Evolutionary conservation across 2,797 vertebrate species (phyloP).

Genomic region (Cebuella pygmaea): DNA sequence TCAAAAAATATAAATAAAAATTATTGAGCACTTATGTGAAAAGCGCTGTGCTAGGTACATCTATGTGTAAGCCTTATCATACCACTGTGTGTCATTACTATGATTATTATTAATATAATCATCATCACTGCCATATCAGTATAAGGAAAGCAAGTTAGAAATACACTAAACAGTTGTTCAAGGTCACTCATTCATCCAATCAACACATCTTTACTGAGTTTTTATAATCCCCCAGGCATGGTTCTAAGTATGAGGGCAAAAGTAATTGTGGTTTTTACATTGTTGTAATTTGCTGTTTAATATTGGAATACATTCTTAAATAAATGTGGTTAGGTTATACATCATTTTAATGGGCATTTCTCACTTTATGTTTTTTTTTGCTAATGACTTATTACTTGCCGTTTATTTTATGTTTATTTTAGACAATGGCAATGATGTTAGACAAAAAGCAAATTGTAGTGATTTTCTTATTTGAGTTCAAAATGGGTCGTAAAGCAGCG

Average conservation of each 20-base stretch:
- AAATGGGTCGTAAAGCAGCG: not conserved
- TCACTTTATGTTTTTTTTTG: not conserved
- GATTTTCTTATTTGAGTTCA: not conserved
- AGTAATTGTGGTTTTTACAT: not conserved
- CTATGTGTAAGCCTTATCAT: not conserved
- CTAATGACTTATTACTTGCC: not conserved
- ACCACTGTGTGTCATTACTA: not conserved
- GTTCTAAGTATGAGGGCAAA: not conserved
- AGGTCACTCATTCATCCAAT: not conserved
- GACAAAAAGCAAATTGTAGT: not conserved
- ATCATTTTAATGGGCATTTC: not conserved
- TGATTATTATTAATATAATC: not conserved
- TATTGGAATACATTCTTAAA: not conserved
- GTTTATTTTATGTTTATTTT: not conserved
- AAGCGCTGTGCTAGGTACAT: not conserved
- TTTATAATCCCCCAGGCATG: not conserved
- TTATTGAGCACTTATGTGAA: not conserved
- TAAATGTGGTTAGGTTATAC: not conserved
- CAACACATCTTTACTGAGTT: not conserved
- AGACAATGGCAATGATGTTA: not conserved
- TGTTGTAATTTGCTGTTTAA: not conserved
- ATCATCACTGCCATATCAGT: not conserved
- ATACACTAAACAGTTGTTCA: not conserved
- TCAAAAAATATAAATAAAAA: not conserved
- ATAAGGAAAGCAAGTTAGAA: not conserved